Evolutionary conservation across 2,113 vertebrate genomes (phyloP).

Genomic region (Nothobranchius kuhntae): DNA sequence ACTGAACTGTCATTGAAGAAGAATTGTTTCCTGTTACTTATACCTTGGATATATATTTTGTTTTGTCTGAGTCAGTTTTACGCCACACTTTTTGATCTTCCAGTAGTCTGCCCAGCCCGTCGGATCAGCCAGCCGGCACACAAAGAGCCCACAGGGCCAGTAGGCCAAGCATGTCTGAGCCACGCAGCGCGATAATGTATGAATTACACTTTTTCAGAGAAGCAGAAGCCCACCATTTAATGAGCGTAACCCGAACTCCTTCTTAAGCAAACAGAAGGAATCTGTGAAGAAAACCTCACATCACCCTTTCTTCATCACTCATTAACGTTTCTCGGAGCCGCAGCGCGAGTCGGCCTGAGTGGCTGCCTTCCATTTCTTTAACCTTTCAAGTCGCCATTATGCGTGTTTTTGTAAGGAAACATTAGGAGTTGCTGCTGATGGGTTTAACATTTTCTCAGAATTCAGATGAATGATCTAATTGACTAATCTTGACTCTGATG

Average conservation of each 20-base stretch:
- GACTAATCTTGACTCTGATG: conserved; percentile 63
- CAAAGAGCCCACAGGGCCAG: conserved; percentile 1
- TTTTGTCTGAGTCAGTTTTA: conserved; percentile 5
- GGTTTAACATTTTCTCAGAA: conserved; percentile 42
- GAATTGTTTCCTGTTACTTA: conserved; percentile 37
- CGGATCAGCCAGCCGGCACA: conserved; percentile 18
- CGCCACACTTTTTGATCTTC: conserved; percentile 39
- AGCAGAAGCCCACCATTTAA: conserved; percentile 59
- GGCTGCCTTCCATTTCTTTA: conserved; percentile 69
- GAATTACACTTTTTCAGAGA: conserved; percentile 45
- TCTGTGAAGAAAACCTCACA: conserved; percentile 57
- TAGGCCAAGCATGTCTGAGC: conserved; percentile 43
- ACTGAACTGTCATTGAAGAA: conserved; percentile 26
- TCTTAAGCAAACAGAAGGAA: conserved; percentile 66
- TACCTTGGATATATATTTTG: conserved; percentile 4
- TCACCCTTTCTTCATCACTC: conserved; percentile 58
- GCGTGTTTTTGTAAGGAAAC: conserved; percentile 74
- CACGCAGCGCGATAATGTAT: conserved; percentile 53
- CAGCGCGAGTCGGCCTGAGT: conserved; percentile 35
- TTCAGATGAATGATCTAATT: conserved; percentile 59
- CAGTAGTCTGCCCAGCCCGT: conserved; percentile 18
- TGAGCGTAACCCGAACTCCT: conserved; percentile 58
- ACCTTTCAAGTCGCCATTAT: conserved; percentile 67
- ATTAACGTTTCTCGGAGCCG: conserved; percentile 45
- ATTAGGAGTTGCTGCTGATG: conserved; percentile 60